Base-by-base conservation (phyloP, 2,888 invertebrate species). In the Platycheirus rosarum region DNA sequence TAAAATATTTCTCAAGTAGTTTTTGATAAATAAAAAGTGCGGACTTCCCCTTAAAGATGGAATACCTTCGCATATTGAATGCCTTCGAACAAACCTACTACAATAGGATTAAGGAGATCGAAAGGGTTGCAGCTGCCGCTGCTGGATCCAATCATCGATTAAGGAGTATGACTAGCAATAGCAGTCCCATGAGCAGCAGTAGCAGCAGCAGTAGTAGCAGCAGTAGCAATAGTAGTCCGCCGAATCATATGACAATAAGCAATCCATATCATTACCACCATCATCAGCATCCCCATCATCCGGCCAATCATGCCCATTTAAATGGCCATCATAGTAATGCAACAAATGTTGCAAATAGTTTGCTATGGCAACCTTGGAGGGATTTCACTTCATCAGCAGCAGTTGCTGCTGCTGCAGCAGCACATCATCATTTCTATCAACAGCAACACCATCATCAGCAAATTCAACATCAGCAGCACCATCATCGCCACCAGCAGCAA, bases 341-440 rank as follows among this genome's bases (percentile, higher is more conserved):
- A 62, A 80, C 88, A 16, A 88, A 89, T 85, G 88, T 89, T 86
- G 88, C 89, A 46, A 89, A 89, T 82, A 88, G 89, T 79, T 86
- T 89, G 71, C 84, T 90, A 7, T 90, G 90, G 90, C 90, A 90
- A 65, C 90, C 90, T 40, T 90, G 90, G 90, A 88, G 88, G 44
- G 90, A 90, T 86, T 86, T 90, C 44, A 88, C 88, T 76, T 88
- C 88, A 70, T 88, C 88, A 11, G 89, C 86, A 68, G 84, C 79
- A 8, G 80, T 80, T 42, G 79, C 79, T 44, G 76, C 75, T 49
- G 79, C 68, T 7, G 84, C 84, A 37, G 89, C 88, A 46, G 87
- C 88, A 82, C 89, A 88, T 79, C 89, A 88, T 71, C 89, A 88
- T 84, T 87, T 89, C 65, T 88, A 88, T 82, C 86, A 87, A 70